phyloP scores from a whole-genome alignment of 2,113 vertebrate genomes.

The Arenaria interpres region DNA sequence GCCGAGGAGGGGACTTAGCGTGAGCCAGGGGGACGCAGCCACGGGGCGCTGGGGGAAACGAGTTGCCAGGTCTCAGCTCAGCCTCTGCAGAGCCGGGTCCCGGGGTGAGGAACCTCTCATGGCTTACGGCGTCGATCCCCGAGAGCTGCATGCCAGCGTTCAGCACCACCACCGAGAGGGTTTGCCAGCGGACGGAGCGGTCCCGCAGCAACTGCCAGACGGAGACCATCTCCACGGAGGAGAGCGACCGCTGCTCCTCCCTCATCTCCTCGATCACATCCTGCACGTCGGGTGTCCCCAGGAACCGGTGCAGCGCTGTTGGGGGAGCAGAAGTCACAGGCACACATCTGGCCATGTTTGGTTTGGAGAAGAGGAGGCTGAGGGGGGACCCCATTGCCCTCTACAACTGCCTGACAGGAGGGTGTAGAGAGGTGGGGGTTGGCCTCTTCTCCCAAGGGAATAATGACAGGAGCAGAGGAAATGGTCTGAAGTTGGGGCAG shows the following conservation, averaged over 20 bases:
- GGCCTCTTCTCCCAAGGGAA: too few relatives aligned
- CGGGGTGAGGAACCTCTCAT: rapidly evolving
- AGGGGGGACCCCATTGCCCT: too few relatives aligned
- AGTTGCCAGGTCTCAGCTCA: not conserved
- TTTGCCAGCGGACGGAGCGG: slow-evolving; percentile 81
- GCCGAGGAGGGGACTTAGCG: not conserved
- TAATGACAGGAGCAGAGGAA: too few relatives aligned
- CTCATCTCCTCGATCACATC: slow-evolving; percentile 86
- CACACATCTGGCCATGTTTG: rapidly evolving
- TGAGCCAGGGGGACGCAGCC: rapidly evolving
- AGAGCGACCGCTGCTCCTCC: slow-evolving; percentile 82
- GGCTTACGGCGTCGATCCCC: slow-evolving; percentile 87
- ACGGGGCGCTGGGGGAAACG: rapidly evolving
- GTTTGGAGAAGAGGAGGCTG: too few relatives aligned
- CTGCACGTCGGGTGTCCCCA: slow-evolving; percentile 77
- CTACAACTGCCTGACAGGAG: too few relatives aligned
- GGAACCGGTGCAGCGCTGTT: slow-evolving; percentile 80
- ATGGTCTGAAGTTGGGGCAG: too few relatives aligned
- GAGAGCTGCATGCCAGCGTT: slow-evolving; percentile 92
- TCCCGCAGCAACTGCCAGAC: slow-evolving; percentile 79
- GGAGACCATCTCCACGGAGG: slow-evolving; percentile 74
- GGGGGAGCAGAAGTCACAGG: not conserved
- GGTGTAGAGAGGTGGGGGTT: too few relatives aligned
- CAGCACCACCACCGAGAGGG: slow-evolving; percentile 82
- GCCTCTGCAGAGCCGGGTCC: not conserved